Evolutionary conservation across 2,113 vertebrate species (phyloP), one percentile per base, ranked within the genome.

Genomic region (Symphodus melops): DNA sequence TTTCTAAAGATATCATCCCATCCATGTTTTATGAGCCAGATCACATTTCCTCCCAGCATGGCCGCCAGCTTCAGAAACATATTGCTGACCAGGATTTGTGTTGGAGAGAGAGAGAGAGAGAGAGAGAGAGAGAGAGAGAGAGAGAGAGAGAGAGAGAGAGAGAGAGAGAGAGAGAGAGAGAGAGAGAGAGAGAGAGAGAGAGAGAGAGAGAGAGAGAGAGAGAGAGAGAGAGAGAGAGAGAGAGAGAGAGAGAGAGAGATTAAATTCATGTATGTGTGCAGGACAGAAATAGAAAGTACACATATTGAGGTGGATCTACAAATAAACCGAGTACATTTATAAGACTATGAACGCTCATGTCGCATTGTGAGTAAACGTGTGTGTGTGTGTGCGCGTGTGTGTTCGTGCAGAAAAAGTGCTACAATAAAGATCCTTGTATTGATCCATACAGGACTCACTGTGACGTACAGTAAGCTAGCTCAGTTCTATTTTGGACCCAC

Each of bases 11-110:
- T 91, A 90, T 82, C 84, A 37, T 70, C 72, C 52, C 75, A 85
- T 92, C 79, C 85, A 90, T 92, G 81, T 88, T 93, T 89, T 53
- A 93, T 91, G 88, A 91, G 80, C 73, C 68, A 19, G 63, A 89
- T 91, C 86, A 81, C 57, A 84, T 88, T 89, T 89, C 84, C 81
- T 85, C 82, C 39, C 39, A 75, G 83, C 81, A 76, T 67, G 65
- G 85, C 85, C 75, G 28, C 44, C 72, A 81, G 88, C 63, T 70
- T 54, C 53, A 42, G 67, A 67, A 86, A 87, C 86, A 91, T 86
- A 87, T 67, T 84, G 82, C 88, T 86, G 81, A 89, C 69, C 61
- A 83, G 53, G 72, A 75, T 68, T 3, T 73, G 53, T 76, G 62
- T 72, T 4, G 0, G 14, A 17, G 46, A 17, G 46, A 17, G 46